Conservation (phyloP, 2,888 invertebrate genomes). For the Melikaiella ostensackeni region DNA sequence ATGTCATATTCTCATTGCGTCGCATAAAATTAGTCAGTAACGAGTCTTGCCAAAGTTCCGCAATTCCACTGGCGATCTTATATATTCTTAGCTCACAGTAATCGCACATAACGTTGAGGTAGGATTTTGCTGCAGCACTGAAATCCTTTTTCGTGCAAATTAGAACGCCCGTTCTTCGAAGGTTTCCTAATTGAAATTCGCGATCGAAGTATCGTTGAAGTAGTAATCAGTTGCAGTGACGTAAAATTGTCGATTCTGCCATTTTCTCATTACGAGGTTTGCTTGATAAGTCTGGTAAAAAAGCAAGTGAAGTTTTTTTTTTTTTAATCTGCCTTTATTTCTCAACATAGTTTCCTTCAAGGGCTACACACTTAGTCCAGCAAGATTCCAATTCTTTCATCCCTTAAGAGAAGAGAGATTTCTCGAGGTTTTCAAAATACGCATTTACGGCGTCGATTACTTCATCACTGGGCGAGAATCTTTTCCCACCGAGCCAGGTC, state of each 20-base stretch:
- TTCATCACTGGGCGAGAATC: too few relatives aligned
- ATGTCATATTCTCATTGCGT: constrained; percentile 32
- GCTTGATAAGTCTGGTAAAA: too few relatives aligned
- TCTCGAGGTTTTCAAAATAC: too few relatives aligned
- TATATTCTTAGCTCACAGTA: constrained; percentile 37
- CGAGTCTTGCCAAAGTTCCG: constrained; percentile 36
- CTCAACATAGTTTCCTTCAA: too few relatives aligned
- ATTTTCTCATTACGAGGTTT: constrained; percentile 1
- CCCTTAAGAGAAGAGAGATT: too few relatives aligned
- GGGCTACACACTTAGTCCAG: too few relatives aligned
- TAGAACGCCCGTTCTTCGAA: background rate
- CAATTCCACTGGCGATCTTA: constrained; percentile 32
- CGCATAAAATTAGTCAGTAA: constrained; percentile 31
- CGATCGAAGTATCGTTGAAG: background rate
- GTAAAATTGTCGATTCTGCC: background rate
- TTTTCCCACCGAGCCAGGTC: too few relatives aligned
- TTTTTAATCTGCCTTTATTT: too few relatives aligned
- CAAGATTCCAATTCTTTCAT: too few relatives aligned
- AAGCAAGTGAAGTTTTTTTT: too few relatives aligned
- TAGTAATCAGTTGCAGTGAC: background rate
- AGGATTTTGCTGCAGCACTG: constrained; percentile 5
- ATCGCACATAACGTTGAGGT: constrained; percentile 6
- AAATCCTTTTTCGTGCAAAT: constrained; percentile 24
- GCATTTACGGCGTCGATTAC: too few relatives aligned
- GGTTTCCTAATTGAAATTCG: constrained; percentile 1